Conservation (phyloP, 2,888 invertebrate species). For the Leptopterna dolabrata region DNA sequence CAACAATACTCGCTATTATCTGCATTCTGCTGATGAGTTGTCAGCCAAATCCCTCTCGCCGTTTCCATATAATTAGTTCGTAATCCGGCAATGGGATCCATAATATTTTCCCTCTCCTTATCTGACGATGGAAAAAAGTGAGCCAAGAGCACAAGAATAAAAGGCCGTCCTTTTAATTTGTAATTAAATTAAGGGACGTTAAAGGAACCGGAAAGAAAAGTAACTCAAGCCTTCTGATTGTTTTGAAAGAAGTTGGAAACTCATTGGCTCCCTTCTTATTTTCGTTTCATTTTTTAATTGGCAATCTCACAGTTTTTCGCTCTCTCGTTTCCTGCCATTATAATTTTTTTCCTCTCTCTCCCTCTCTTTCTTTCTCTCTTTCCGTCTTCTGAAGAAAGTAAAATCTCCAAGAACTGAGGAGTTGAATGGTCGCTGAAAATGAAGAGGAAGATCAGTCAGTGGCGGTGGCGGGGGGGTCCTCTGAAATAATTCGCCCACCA, state of each 20-base stretch:
- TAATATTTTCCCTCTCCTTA: not conserved
- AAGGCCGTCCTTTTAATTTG: conserved; percentile 30
- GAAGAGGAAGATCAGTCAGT: not conserved
- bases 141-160: conserved; percentile 24
- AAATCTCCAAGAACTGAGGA: not conserved
- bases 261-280: conserved; percentile 51
- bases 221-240: conserved; percentile 48
- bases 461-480: not conserved
- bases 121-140: not conserved
- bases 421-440: not conserved
- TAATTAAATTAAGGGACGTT: conserved; percentile 43
- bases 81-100: not conserved
- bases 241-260: conserved; percentile 51
- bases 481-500: not conserved
- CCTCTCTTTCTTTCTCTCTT: not conserved
- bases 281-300: conserved; percentile 59
- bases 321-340: conserved; percentile 20
- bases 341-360: not conserved
- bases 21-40: not conserved
- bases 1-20: too few species aligned
- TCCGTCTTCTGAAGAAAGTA: not conserved
- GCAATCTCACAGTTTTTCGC: conserved; percentile 52
- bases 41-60: not conserved
- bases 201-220: conserved; percentile 49
- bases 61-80: conserved; percentile 27